Base-by-base conservation (phyloP, 2,888 invertebrate genomes). In the Ischnura elegans region DNA sequence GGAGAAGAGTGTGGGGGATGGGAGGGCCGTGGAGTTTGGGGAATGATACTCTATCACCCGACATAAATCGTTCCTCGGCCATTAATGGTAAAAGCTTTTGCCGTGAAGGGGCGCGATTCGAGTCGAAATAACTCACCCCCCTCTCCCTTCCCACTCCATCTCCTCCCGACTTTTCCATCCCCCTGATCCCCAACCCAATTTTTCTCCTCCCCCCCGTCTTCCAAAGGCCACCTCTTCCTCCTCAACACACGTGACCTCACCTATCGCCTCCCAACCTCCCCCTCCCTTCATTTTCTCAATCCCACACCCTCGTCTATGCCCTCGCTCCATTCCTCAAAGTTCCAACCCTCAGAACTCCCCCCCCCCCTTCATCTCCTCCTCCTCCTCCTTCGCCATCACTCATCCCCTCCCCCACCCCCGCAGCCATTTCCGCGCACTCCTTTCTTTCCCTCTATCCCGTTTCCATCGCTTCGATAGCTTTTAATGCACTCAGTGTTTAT, bases 11-110 rank as follows among this genome's bases (percentile, higher is more conserved):
- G 21, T 36, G 55, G 0, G 21, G 6, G 55, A 61, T n/a, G 55
- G 13, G 42, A 55, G 90, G 86, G 45, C 46, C 45, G 86, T 86
- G 86, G 90, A 90, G 90, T 90, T 90, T 90, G 90, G 90, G 90
- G 90, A 90, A 90, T 90, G 90, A 90, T 90, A 90, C 90, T 90
- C 90, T 90, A 90, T 55, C 90, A 90, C 43, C 45, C 61, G 42
- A 43, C 90, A 90, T 90, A 90, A 90, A 90, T 90, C 90, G 90
- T 51, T 66, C 61, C 90, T 61, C 13, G 90, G 61, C 90, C 90
- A 90, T 90, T 90, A 90, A 90, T 90, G 90, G 90, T 90, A 90
- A 90, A 90, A 90, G 90, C 90, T 90, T 90, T 90, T 90, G 90
- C 90, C 90, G 90, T 90, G 90, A 90, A 90, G 90, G 90, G 90